Percentiles rank a stretch among this genome's conserved stretches.
Evolutionary conservation across 2,888 invertebrate genomes (phyloP).

Genomic region (Spisula solida): DNA sequence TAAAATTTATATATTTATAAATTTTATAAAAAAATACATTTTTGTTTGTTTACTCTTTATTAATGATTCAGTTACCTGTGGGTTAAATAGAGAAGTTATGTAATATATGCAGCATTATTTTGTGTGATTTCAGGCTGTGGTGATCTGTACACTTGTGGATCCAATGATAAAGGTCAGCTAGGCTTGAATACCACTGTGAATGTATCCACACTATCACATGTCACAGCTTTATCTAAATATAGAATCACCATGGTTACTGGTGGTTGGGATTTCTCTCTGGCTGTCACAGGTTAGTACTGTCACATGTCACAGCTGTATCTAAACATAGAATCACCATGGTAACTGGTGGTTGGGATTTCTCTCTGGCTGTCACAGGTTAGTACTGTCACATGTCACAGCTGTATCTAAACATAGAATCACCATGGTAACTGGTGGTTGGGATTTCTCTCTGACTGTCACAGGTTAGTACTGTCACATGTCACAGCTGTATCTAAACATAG

Average conservation of each 20-base stretch:
- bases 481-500: slow-evolving; percentile 37
- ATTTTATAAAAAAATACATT: too few species aligned
- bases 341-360: slow-evolving; percentile 84
- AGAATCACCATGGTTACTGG: slow-evolving; percentile 73
- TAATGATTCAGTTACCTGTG: too few species aligned
- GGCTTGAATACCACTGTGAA: slow-evolving; percentile 75
- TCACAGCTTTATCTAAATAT: slow-evolving; percentile 44
- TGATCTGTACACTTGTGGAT: slow-evolving; percentile 79
- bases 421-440: slow-evolving; percentile 83
- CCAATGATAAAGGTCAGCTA: slow-evolving; percentile 82
- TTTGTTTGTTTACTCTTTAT: too few species aligned
- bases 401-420: slow-evolving; percentile 54
- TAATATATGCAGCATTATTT: too few species aligned
- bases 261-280: slow-evolving; percentile 84
- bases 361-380: slow-evolving; percentile 79
- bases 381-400: slow-evolving; percentile 46
- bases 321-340: slow-evolving; percentile 66
- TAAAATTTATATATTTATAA: too few species aligned
- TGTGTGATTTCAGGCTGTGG: slow-evolving; percentile 67
- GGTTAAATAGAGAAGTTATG: too few species aligned
- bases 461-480: slow-evolving; percentile 71
- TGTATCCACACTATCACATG: slow-evolving; percentile 58
- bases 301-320: slow-evolving; percentile 51
- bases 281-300: slow-evolving; percentile 76
- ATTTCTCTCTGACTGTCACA: slow-evolving; percentile 81